A percentile compares a stretch with the other conserved stretches of the same genome.
Conservation (phyloP, 2,888 invertebrate species). For the Lydus trimaculatus region DNA sequence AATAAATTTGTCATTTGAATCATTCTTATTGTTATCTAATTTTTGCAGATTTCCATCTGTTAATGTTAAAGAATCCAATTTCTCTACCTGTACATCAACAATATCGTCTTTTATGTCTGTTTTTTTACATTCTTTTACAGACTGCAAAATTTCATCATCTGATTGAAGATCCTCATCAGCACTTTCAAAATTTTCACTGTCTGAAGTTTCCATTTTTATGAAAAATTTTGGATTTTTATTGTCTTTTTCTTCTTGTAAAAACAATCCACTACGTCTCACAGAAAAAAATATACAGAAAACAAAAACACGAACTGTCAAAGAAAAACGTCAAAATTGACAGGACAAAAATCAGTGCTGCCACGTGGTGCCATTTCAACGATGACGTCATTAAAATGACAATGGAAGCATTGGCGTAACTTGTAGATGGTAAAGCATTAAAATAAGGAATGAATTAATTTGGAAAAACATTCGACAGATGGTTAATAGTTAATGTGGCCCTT, state of each 20-base stretch:
- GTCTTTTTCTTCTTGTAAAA: background rate
- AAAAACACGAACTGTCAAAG: background rate
- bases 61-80: conserved; percentile 6
- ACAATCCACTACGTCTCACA: background rate
- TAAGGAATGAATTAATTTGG: no score
- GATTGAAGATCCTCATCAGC: conserved; percentile 74
- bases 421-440: no score
- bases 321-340: background rate
- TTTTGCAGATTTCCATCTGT: conserved; percentile 9
- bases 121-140: conserved; percentile 12
- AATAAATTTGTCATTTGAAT: background rate
- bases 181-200: conserved; percentile 80
- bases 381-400: background rate
- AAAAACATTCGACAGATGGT: no score
- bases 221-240: background rate
- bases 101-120: conserved; percentile 3
- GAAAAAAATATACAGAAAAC: background rate
- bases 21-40: background rate
- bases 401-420: background rate
- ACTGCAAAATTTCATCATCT: conserved; percentile 50
- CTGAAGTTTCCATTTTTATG: conserved; percentile 70
- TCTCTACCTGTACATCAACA: background rate
- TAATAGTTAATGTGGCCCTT: no score
- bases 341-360: background rate
- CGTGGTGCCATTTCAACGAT: background rate